Base-by-base conservation (phyloP, 2,113 vertebrate genomes). In the Aix galericulata region DNA sequence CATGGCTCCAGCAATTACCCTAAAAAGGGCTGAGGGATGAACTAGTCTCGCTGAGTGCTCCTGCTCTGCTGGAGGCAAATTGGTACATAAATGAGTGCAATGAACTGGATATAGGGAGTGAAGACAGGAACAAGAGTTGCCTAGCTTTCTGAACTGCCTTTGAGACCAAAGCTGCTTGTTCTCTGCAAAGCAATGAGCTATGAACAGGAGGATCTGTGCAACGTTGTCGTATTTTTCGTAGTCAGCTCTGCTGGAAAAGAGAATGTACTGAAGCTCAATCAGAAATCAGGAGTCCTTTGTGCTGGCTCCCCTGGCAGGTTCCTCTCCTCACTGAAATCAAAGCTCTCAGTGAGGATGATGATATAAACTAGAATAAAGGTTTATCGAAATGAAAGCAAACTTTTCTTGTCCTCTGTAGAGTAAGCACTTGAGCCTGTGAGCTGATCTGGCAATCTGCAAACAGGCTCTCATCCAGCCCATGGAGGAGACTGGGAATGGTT, bases 281-380 rank as follows among this genome's bases (percentile, higher is more conserved):
- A 92, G 81, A 79, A 91, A 91, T 91, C 77, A n/a, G 62, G 38
- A 64, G 31, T 27, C 86, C 34, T 82, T 82, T 79, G 25, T 4
- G 1, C 73, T 72, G 69, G 40, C 40, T 93, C 62, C 66, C 63
- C 81, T 82, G 42, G 76, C 88, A 92, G 67, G 40, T 34, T 92
- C n/a, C 36, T 78, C 75, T 69, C 62, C 76, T 82, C 74, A 50
- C 62, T 91, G 6, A 4, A 94, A 88, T 88, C 86, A 75, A 84
- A 90, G 66, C 44, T 73, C 77, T 80, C n/a, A 29, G 31, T 38
- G 81, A 76, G 48, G 66, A 66, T 22, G 78, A 74, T 69, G 85
- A 59, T 78, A 76, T 50, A 92, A 93, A 93, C 82, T 94, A 92
- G 80, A 58, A 76, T 53, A 88, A 96, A 82, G 80, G 69, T 83